Evolutionary conservation across 2,797 vertebrate genomes (phyloP), one percentile per base, ranked within the genome.

Genomic region (Tadarida brasiliensis): DNA sequence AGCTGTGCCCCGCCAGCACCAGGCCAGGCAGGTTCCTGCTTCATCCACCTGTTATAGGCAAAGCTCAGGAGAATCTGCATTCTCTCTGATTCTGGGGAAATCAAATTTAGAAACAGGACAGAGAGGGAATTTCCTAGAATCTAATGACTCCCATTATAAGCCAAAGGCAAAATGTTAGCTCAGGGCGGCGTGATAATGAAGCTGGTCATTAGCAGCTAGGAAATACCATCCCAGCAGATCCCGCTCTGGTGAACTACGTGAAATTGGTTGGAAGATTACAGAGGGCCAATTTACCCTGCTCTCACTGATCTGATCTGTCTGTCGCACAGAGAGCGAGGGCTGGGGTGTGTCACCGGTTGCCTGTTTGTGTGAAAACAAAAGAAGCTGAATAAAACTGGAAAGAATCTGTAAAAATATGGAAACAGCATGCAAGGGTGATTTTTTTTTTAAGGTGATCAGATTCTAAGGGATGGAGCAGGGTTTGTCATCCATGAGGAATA

Each of bases 161-260:
- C 96, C 90, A 90, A 97, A 95, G 86, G 94, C 94, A 95, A 94
- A 95, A 90, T 86, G 94, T 96, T 94, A 95, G 80, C 88, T 87
- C 63, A 81, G 85, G 87, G 92, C 7, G 0, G 78, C 14, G 1
- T 76, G 61, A 92, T 96, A 95, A 96, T 94, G 91, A 97, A 97
- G 92, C n/a, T 17, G 77, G 80, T 95, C 89, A 80, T 96, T 93
- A 96, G 91, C 89, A 93, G 84, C 87, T 22, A 89, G 88, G 86
- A 95, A 85, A 93, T 24, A 63, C 70, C 14, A 10, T 68, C 93
- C 86, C 83, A 33, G 59, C 76, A 71, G 84, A 51, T 54, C 85
- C 59, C 57, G 59, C 80, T 91, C 95, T 74, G 83, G 68, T 59
- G 91, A 94, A 71, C 85, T 82, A 57, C 0, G 0, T 84, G 91